phyloP scores from a whole-genome alignment of 2,888 invertebrate genomes.

The Drosophila pseudotalamancana region DNA sequence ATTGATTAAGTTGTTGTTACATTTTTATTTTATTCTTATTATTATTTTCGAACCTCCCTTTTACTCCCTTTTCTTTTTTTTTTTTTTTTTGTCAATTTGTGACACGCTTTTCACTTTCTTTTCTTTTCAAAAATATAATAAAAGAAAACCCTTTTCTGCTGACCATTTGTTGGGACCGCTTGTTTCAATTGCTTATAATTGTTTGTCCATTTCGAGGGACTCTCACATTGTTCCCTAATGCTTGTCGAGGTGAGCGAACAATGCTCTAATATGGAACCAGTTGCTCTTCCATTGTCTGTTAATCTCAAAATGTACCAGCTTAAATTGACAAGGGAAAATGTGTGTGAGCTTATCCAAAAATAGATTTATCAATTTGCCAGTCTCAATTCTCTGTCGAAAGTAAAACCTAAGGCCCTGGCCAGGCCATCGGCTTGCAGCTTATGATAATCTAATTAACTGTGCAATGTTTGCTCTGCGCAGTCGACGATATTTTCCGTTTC shows the following conservation, averaged over 20 bases:
- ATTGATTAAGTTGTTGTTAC: constrained; percentile 72
- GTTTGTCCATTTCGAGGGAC: constrained; percentile 36
- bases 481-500: constrained; percentile 53
- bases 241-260: constrained; percentile 29
- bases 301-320: constrained; percentile 8
- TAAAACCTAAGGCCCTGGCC: background rate
- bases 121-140: background rate
- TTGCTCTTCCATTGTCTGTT: constrained; percentile 5
- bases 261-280: constrained; percentile 27
- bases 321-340: background rate
- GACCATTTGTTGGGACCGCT: constrained; percentile 25
- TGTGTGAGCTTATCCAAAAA: background rate
- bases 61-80: constrained; percentile 2
- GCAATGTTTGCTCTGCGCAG: constrained; percentile 27
- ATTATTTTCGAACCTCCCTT: no score
- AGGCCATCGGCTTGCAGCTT: constrained; percentile 13
- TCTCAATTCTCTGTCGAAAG: background rate
- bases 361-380: background rate
- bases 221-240: no score
- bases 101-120: background rate
- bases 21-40: constrained; percentile 28
- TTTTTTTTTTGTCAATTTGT: background rate
- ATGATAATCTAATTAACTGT: constrained; percentile 49
- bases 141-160: constrained; percentile 24
- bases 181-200: constrained; percentile 64